A percentile compares a stretch with the other conserved stretches of the same genome.
These are phyloP conservation scores for Synergus laeviventris DNA, from an alignment of 2,888 invertebrate genomes.

Conservation along the genomic window DNA sequence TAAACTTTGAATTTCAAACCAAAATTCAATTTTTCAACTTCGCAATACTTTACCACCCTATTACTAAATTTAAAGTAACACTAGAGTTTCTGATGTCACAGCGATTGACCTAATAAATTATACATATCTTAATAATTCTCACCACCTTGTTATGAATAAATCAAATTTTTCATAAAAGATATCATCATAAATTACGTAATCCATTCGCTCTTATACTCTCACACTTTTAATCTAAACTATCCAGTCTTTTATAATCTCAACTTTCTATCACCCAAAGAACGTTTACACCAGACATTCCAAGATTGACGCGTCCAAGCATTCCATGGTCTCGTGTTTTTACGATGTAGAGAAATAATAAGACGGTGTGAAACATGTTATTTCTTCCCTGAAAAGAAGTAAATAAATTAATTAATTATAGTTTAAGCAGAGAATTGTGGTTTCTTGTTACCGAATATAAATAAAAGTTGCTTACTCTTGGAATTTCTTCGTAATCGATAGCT, in stretches of 20 bases:
- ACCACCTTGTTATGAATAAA: not conserved
- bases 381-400: slow-evolving; percentile 81
- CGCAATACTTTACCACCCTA: not conserved
- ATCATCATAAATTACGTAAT: not conserved
- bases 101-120: not conserved
- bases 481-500: slow-evolving; percentile 80
- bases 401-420: slow-evolving; percentile 9
- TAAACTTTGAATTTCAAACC: not conserved
- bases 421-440: not conserved
- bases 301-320: slow-evolving; percentile 86
- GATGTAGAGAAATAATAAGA: slow-evolving; percentile 88
- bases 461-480: slow-evolving; percentile 79
- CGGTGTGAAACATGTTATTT: slow-evolving; percentile 91
- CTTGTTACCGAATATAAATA: not conserved
- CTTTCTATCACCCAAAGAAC: slow-evolving; percentile 87
- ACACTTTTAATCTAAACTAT: not conserved
- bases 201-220: not conserved
- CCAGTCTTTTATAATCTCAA: slow-evolving; percentile 54
- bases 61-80: not conserved
- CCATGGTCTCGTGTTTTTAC: slow-evolving; percentile 86
- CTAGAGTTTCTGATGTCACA: not conserved
- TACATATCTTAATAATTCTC: not conserved
- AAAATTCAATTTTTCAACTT: not conserved
- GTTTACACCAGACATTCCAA: slow-evolving; percentile 89
- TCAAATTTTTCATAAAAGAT: not conserved